Percentiles rank a stretch among this genome's conserved stretches.
Evolutionary conservation across 2,113 vertebrate genomes (phyloP).

Genomic region (Myrmecobius fasciatus): DNA sequence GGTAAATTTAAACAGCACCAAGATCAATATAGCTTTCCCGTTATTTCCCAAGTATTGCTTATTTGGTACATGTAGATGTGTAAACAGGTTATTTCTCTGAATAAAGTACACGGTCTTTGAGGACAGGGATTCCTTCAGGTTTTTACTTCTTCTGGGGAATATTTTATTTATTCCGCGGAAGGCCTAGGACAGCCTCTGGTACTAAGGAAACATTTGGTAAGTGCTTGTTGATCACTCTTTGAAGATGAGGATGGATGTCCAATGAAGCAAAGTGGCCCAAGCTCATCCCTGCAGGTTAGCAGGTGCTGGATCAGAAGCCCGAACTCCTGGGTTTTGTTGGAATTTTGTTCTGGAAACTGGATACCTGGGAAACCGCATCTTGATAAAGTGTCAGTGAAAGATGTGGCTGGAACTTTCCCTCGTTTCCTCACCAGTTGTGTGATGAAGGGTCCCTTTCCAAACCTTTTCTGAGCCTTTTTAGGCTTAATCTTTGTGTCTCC

Average conservation of each 20-base stretch:
- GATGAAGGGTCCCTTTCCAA: not conserved
- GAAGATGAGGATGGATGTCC: not conserved
- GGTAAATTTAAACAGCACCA: not conserved
- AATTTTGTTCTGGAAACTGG: not conserved
- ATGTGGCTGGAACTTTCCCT: accelerated
- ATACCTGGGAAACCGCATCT: not conserved
- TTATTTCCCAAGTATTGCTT: not conserved
- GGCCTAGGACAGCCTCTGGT: not conserved
- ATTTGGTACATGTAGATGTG: not conserved
- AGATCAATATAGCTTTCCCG: not conserved
- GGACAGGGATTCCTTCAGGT: not conserved
- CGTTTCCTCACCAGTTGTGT: not conserved
- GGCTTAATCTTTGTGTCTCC: not conserved
- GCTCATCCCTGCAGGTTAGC: not conserved
- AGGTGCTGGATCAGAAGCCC: not conserved
- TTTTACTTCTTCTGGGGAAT: not conserved
- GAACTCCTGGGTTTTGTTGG: not conserved
- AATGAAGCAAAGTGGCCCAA: not conserved
- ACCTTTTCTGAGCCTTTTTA: not conserved
- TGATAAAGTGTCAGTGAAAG: not conserved
- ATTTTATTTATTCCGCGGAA: not conserved
- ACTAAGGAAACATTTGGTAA: not conserved
- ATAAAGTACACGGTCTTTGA: not conserved
- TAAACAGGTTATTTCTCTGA: not conserved
- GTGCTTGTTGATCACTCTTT: not conserved